These are phyloP conservation scores for Chalcis sispes DNA, from an alignment of 2,888 invertebrate species.

Conservation along the genomic window DNA sequence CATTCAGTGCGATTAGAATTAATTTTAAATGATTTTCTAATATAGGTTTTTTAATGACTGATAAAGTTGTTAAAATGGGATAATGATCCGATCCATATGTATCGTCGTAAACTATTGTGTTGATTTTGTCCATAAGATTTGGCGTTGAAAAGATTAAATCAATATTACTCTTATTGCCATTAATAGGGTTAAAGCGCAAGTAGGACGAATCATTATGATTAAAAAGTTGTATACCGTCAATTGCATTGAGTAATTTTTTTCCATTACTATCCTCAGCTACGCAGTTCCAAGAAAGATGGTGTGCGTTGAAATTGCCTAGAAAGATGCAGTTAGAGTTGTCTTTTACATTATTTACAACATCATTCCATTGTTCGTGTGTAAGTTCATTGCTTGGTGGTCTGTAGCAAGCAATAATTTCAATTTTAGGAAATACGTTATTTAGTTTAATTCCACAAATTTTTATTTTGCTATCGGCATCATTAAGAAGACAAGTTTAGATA, in stretches of 20 bases:
- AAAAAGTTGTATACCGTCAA: not conserved
- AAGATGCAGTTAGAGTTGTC: not conserved
- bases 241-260: not conserved
- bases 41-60: not conserved
- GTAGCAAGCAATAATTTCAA: constrained; percentile 21
- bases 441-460: constrained; percentile 15
- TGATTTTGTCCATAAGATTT: not conserved
- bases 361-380: constrained; percentile 9
- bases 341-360: not conserved
- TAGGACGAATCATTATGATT: not conserved
- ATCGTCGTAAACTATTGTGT: constrained; percentile 2
- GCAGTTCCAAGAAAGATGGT: constrained; percentile 8
- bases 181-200: not conserved
- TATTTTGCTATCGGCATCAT: not conserved
- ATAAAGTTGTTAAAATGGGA: constrained; percentile 1
- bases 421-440: not conserved
- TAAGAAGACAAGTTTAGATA: not conserved
- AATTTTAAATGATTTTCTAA: constrained; percentile 1
- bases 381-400: constrained; percentile 8
- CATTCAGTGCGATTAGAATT: constrained; percentile 14
- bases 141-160: constrained; percentile 8
- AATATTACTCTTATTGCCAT: not conserved
- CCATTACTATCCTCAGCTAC: not conserved
- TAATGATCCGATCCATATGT: constrained; percentile 27
- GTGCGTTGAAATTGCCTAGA: constrained; percentile 24